Conservation (phyloP, 2,797 vertebrate species). For the Typhlichthys subterraneus region DNA sequence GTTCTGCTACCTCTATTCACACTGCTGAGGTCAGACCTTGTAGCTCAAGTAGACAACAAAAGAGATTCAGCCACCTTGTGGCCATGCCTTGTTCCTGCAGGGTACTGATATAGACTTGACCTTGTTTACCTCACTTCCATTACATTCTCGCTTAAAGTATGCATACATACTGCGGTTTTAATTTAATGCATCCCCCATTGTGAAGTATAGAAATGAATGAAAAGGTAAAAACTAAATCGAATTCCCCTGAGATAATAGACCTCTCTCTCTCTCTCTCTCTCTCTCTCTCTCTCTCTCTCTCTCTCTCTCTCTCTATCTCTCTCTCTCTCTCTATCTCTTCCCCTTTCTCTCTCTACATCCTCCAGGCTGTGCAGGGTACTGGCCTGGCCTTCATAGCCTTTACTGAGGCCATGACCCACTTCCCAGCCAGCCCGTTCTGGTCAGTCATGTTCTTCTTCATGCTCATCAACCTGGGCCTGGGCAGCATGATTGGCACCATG, state of each 20-base stretch:
- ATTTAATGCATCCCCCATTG: too few relatives aligned
- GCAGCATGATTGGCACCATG: conserved; percentile 96
- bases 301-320: background rate
- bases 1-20: too few relatives aligned
- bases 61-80: too few relatives aligned
- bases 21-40: too few relatives aligned
- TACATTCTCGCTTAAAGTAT: too few relatives aligned
- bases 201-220: too few relatives aligned
- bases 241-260: too few relatives aligned
- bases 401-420: conserved; percentile 95
- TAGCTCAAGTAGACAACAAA: too few relatives aligned
- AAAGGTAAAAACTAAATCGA: background rate
- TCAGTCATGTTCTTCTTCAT: conserved; percentile 95
- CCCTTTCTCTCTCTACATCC: background rate
- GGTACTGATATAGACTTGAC: too few relatives aligned
- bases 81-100: too few relatives aligned
- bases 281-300: background rate
- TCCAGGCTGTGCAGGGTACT: conserved; percentile 91
- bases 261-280: background rate
- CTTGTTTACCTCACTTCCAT: too few relatives aligned
- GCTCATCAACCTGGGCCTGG: conserved; percentile 91
- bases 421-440: conserved; percentile 92
- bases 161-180: too few relatives aligned
- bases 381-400: conserved; percentile 95
- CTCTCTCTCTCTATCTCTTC: background rate